Percentiles rank a stretch among this genome's conserved stretches.
These are phyloP conservation scores for Sphinx pinastri DNA, from an alignment of 2,888 invertebrate species.

Conservation along the genomic window DNA sequence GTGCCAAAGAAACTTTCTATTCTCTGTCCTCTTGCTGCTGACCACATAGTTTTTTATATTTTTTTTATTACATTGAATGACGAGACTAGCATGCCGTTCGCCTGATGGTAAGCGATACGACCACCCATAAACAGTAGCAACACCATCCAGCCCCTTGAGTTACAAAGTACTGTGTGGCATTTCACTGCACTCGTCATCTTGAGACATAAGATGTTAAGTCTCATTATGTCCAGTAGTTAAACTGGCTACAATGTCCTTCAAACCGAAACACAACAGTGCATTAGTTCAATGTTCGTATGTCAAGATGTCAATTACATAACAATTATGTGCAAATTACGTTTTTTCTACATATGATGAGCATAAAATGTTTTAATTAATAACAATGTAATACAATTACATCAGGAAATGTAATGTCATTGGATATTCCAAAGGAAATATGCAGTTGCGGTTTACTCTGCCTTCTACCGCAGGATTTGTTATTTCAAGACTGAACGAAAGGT, in stretches of 20 bases:
- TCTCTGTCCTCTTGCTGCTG: neutral
- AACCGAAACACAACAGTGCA: no score
- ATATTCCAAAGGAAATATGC: slow-evolving; percentile 17
- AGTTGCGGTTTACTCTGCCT: slow-evolving; percentile 21
- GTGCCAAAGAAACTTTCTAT: slow-evolving; percentile 2
- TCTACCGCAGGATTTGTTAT: slow-evolving; percentile 20
- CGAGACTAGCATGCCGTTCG: no score
- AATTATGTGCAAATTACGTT: neutral
- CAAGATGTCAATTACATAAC: neutral
- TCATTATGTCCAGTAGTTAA: no score
- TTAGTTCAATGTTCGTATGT: neutral
- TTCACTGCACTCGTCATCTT: no score
- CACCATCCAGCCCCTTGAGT: no score
- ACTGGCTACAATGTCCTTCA: no score
- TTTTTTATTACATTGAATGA: no score
- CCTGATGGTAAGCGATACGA: no score
- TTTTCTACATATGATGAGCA: neutral
- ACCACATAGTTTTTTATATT: no score
- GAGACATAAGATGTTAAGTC: no score
- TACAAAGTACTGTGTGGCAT: no score
- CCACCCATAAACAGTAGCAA: no score
- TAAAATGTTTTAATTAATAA: neutral
- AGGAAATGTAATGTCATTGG: slow-evolving; percentile 16
- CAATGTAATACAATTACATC: slow-evolving; percentile 13
- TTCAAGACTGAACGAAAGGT: neutral